Base-by-base conservation (phyloP, 2,113 vertebrate species). In the Dipodomys stephensi region DNA sequence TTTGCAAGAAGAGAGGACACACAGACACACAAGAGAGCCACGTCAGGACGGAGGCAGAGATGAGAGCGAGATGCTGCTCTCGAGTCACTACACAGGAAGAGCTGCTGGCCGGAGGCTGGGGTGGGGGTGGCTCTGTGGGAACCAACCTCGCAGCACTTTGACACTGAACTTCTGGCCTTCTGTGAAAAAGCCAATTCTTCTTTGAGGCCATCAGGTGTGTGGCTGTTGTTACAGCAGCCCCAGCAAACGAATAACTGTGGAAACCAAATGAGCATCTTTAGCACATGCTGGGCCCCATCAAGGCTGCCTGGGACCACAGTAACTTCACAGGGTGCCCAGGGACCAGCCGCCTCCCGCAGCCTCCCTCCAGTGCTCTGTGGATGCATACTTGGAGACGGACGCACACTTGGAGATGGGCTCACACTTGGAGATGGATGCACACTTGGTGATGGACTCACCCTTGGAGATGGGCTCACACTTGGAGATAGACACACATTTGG, bases 241-340 rank as follows among this genome's bases (percentile, higher is more conserved):
- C 22, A 25, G 82, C 32, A 68, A 49, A 10, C 19, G 23, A 12
- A 62, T 3, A 13, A 0, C 0, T 22, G 19, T 27, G 69, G 8
- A 28, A 35, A 15, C 19, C 0, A 11, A 25, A 20, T 0, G 12
- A 7, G 7, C 4, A 8, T n/a, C 7, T 27, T 20, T 3, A 15
- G 32, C 27, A 0, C 12, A 69, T 32, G 30, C 44, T 69, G 2
- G 46, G 28, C 9, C 30, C 49, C 35, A 0, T 19, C 15, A 10
- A 28, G 11, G 62, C 13, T 9, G n/a, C 53, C 12, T 16, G 53
- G 53, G 53, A 57, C 12, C 9, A 53, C 49, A 9, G 12, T 53
- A 13, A 13, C 49, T 13, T 53, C 49, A 0, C 49, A 11, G 49
- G 49, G 12, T 13, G 8, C 4, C 39, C 39, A 39, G 53, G 53